A percentile compares a stretch with the other conserved stretches of the same genome.
Conservation (phyloP, 2,113 vertebrate species). For the Ciconia maguari region DNA sequence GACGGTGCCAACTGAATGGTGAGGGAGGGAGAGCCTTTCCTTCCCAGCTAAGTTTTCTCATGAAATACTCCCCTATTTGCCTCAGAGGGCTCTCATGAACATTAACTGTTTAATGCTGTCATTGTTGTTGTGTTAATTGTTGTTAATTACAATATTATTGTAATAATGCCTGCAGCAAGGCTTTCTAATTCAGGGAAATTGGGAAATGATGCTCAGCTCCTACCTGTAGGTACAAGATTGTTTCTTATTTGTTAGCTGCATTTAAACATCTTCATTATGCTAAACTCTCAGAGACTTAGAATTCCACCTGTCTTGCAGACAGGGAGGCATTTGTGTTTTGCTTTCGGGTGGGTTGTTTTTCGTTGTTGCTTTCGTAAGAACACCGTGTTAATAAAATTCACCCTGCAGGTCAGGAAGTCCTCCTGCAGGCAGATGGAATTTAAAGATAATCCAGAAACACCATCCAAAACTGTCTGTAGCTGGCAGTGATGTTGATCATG, state of each 20-base stretch:
- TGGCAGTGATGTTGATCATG: neutral
- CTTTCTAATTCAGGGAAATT: neutral
- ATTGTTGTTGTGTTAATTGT: neutral
- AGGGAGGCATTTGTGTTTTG: neutral
- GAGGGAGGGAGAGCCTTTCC: neutral
- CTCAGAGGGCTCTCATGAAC: neutral
- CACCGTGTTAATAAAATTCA: constrained; percentile 15
- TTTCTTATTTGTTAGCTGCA: neutral
- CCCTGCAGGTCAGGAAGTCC: constrained; percentile 48
- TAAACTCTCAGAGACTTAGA: neutral
- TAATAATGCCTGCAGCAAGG: neutral
- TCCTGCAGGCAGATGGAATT: constrained; percentile 47
- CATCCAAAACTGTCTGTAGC: neutral
- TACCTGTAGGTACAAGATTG: neutral
- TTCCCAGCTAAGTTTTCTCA: neutral
- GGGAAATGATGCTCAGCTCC: neutral
- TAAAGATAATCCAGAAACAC: constrained; percentile 38
- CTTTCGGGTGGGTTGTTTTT: neutral
- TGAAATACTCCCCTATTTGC: neutral
- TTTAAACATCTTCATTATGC: neutral
- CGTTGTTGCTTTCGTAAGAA: neutral
- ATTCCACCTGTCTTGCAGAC: neutral
- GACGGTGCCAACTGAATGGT: fast-evolving
- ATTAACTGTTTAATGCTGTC: neutral
- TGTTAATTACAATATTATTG: neutral